A percentile compares a stretch with the other conserved stretches of the same genome.
These are phyloP conservation scores for Acanthurus lineatus DNA, from an alignment of 2,797 vertebrate genomes.

Conservation along the genomic window DNA sequence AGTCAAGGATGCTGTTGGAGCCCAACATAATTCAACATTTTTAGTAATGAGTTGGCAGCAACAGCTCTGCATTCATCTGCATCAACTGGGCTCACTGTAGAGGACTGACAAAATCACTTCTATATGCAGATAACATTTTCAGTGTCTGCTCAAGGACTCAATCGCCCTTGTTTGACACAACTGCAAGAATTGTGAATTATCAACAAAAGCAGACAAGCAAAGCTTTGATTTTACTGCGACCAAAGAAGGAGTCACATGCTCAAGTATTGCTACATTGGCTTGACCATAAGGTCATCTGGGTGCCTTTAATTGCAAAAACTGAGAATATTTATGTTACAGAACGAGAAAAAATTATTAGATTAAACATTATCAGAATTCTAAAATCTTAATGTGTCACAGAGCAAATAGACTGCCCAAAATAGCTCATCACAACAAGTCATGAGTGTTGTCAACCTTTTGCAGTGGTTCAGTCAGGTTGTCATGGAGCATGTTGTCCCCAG, in stretches of 20 bases:
- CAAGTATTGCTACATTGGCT: background rate
- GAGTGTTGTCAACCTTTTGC: background rate
- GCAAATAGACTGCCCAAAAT: background rate
- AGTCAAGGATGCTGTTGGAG: background rate
- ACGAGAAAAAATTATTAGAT: background rate
- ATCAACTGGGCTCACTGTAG: slow-evolving; percentile 15
- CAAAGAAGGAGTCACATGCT: background rate
- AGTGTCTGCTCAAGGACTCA: background rate
- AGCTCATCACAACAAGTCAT: background rate
- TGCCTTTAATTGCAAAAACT: background rate
- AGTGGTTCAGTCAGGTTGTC: background rate
- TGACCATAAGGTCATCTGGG: background rate
- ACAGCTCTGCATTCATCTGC: background rate
- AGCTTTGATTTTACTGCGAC: background rate
- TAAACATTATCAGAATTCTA: background rate
- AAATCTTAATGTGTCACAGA: background rate
- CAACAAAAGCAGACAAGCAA: background rate
- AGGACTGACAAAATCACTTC: background rate
- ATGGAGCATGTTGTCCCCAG: background rate
- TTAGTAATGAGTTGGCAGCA: slow-evolving; percentile 16
- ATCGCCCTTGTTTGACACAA: background rate
- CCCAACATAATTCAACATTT: slow-evolving; percentile 1
- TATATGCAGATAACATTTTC: slow-evolving; percentile 12
- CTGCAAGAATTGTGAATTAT: background rate
- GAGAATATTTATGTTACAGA: background rate